phyloP scores from a whole-genome alignment of 2,113 vertebrate species.

The Pluvialis apricaria region DNA sequence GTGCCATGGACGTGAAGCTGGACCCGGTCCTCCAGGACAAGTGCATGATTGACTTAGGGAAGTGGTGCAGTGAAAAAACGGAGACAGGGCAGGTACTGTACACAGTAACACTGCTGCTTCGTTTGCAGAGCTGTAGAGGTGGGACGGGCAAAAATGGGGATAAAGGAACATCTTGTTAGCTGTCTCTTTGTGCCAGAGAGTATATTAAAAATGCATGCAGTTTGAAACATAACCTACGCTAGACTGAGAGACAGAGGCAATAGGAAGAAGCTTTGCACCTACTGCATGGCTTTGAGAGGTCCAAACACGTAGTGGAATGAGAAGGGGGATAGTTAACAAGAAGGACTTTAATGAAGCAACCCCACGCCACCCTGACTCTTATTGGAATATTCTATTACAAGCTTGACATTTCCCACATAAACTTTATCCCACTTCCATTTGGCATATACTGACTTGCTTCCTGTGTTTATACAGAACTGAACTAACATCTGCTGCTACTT shows the following conservation, averaged over 20 bases:
- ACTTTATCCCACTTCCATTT: slow-evolving; percentile 8
- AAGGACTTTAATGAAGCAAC: not conserved
- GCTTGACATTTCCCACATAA: slow-evolving; percentile 3
- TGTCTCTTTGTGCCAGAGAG: not conserved
- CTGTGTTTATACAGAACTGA: slow-evolving; percentile 20
- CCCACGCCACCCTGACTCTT: not conserved
- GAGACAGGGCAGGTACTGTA: slow-evolving; percentile 84
- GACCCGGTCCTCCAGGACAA: slow-evolving; percentile 92
- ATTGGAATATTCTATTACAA: not conserved
- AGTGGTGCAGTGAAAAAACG: slow-evolving; percentile 97
- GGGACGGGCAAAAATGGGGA: not conserved
- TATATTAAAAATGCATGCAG: not conserved
- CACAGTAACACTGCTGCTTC: not conserved
- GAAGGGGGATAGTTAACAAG: not conserved
- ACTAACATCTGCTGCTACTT: slow-evolving; percentile 47
- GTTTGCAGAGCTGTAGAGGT: not conserved
- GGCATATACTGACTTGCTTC: not conserved
- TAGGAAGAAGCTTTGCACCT: not conserved
- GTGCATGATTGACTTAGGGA: slow-evolving; percentile 93
- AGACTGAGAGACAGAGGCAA: not conserved
- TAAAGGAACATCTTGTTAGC: not conserved
- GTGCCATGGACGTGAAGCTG: slow-evolving; percentile 94
- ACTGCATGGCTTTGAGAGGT: not conserved
- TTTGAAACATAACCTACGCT: not conserved
- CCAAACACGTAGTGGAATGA: not conserved